These are phyloP conservation scores for Brachynemurus nebulosus DNA, from an alignment of 2,888 invertebrate genomes.

Conservation along the genomic window DNA sequence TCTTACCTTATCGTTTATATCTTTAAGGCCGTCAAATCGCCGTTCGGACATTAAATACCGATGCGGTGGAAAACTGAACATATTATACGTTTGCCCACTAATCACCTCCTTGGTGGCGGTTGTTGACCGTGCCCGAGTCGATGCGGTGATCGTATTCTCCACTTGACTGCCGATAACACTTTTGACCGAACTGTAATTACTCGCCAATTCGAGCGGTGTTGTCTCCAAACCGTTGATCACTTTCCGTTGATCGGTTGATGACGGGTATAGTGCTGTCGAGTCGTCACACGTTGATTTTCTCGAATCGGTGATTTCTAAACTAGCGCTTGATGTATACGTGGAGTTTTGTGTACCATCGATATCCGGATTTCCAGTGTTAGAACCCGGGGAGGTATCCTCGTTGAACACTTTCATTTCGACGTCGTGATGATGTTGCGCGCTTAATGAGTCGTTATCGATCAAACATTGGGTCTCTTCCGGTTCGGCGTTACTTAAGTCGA, in stretches of 20 bases:
- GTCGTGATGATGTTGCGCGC: slow-evolving; percentile 20
- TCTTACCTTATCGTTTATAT: neutral
- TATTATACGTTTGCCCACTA: no score
- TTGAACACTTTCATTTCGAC: slow-evolving; percentile 7
- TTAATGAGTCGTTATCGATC: slow-evolving; percentile 26
- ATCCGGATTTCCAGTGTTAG: neutral
- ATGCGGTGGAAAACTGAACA: no score
- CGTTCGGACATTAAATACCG: no score
- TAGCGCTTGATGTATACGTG: slow-evolving; percentile 36
- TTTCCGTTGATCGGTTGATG: neutral
- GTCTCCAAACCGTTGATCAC: neutral
- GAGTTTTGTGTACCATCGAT: slow-evolving; percentile 13
- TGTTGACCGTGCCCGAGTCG: no score
- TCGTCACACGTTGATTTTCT: slow-evolving; percentile 4
- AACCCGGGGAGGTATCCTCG: slow-evolving; percentile 2
- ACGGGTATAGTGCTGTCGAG: neutral
- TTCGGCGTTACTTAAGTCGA: slow-evolving; percentile 9
- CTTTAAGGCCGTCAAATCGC: neutral
- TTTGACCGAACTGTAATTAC: slow-evolving; percentile 30
- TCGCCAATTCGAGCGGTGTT: slow-evolving; percentile 29
- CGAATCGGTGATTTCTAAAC: slow-evolving; percentile 29
- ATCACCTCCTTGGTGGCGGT: no score
- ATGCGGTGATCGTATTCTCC: no score
- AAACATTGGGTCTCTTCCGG: slow-evolving; percentile 24
- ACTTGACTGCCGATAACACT: slow-evolving; percentile 23